phyloP scores from a whole-genome alignment of 2,113 vertebrate species.

The Gallinago jamesoni region DNA sequence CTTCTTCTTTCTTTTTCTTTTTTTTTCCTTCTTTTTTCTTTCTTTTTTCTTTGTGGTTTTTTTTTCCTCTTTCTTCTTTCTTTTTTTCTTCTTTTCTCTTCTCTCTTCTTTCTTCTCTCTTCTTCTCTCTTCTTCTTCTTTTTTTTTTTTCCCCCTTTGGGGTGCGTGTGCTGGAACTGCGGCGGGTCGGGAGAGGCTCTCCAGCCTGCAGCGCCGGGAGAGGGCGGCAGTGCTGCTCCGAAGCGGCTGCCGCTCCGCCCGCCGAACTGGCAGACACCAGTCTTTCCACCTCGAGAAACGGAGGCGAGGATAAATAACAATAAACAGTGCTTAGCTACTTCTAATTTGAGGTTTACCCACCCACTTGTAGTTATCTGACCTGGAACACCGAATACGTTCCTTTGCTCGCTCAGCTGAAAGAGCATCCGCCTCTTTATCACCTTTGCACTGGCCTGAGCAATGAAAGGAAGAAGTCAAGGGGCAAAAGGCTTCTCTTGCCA shows the following conservation, averaged over 20 bases:
- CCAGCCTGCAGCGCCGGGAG: neutral
- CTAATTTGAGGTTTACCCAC: neutral
- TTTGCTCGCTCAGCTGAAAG: neutral
- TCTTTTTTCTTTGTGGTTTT: too few species aligned
- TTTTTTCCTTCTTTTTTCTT: too few species aligned
- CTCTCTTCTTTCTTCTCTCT: neutral
- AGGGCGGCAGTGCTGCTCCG: neutral
- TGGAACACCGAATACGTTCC: neutral
- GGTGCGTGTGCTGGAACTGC: accelerated
- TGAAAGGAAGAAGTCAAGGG: neutral
- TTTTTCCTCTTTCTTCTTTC: neutral
- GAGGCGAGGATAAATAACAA: neutral
- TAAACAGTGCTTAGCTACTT: accelerated
- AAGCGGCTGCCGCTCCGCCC: neutral
- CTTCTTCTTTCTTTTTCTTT: neutral
- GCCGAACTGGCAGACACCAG: neutral
- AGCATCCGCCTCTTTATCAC: neutral
- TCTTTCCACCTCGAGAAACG: neutral
- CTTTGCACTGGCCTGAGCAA: neutral
- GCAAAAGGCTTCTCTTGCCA: neutral
- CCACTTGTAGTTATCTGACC: neutral
- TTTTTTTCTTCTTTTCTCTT: accelerated
- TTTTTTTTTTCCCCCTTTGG: too few species aligned
- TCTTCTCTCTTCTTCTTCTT: accelerated
- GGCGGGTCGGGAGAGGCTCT: accelerated